Conservation (phyloP, 2,797 vertebrate species). For the Acipenser oxyrinchus region DNA sequence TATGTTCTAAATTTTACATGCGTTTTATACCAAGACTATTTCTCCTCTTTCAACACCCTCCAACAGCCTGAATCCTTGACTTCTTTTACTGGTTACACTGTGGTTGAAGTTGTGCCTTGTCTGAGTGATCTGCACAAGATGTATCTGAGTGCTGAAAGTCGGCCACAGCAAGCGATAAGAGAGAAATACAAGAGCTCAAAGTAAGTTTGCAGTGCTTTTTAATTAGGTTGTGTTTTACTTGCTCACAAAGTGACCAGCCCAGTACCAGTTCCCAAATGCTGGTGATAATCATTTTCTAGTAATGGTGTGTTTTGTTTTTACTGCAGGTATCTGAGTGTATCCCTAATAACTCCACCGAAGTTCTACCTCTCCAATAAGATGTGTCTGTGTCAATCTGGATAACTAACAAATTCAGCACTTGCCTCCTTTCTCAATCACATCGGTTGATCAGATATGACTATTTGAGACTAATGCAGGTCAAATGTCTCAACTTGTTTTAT, state of each 20-base stretch:
- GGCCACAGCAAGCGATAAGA: constrained; percentile 72
- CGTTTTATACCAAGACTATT: constrained; percentile 1
- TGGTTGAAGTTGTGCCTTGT: constrained; percentile 71
- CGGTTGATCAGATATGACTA: no score
- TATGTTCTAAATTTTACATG: not conserved
- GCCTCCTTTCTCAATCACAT: not conserved
- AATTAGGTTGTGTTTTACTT: not conserved
- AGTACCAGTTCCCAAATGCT: not conserved
- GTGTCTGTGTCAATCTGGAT: not conserved
- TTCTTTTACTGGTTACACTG: constrained; percentile 74
- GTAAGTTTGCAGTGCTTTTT: constrained; percentile 51
- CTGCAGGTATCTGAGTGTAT: constrained; percentile 45
- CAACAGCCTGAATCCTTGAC: constrained; percentile 70
- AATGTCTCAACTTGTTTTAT: not conserved
- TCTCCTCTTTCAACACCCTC: no score
- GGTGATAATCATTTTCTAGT: not conserved
- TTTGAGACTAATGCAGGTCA: no score
- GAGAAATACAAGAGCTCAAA: constrained; percentile 76
- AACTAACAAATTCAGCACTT: constrained; percentile 31
- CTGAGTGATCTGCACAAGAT: constrained; percentile 71
- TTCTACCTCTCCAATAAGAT: constrained; percentile 32
- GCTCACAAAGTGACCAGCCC: no score
- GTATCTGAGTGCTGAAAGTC: constrained; percentile 50
- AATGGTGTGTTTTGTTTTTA: not conserved
- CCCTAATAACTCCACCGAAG: constrained; percentile 41